Base-by-base conservation (phyloP, 2,113 vertebrate species). In the Synodontis membranacea region DNA sequence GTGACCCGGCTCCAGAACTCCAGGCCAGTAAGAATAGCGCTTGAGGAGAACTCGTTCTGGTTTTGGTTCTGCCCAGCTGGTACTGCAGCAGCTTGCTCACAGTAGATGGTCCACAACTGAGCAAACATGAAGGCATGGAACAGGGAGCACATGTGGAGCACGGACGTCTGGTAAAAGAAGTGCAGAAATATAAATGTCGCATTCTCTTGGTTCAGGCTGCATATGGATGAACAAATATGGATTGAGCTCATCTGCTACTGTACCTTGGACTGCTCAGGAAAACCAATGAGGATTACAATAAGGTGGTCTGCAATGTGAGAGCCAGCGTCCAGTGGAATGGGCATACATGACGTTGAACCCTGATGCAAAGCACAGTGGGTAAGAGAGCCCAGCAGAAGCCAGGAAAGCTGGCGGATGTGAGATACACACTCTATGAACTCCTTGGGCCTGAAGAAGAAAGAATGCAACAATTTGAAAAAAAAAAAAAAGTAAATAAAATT, bases 71-170 rank as follows among this genome's bases (percentile, higher is more conserved):
- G 97, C 79, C 97, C 91, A 0, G 96, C 95, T 0, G 97, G 96
- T 15, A 95, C 94, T 31, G 97, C 96, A 0, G 97, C 97, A 1
- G 96, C 97, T 93, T 99, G 98, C 88, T 99, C 98, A n/a, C 98
- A 99, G 84, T 99, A 99, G 52, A 99, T 97, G 6, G 98, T 99
- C 98, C 98, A 99, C 84, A 99, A 95, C 94, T 99, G 98, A 87
- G 98, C 97, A 79, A 99, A 99, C 96, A 99, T 98, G 93, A 99
- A 99, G 21, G 97, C 98, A 19, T 99, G 98, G 95, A 99, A 99
- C 85, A 99, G 95, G 64, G 98, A 98, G 90, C 98, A 99, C 97
- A 99, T 99, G 93, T 99, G 98, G 91, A 99, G 93, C 93, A 99
- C 98, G 0, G 97, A 99, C 3, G 98, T 99, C 98, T 99, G 94